phyloP scores from a whole-genome alignment of 2,113 vertebrate species.

The Paramisgurnus dabryanus region DNA sequence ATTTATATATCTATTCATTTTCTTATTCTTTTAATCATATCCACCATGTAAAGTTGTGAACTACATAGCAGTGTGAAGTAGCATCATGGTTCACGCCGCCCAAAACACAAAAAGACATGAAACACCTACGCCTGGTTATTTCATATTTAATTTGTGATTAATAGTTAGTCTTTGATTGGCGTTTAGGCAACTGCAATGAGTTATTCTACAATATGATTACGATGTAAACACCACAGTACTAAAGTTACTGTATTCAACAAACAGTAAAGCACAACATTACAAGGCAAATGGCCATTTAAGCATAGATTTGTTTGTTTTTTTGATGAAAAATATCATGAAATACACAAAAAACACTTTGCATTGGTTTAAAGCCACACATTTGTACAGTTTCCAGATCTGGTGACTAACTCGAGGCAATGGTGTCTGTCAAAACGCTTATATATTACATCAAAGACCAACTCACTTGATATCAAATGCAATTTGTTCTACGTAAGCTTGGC shows the following conservation, averaged over 20 bases:
- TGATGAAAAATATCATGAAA: conserved; percentile 55
- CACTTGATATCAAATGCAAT: neutral
- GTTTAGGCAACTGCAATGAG: conserved; percentile 73
- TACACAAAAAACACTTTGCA: conserved; percentile 67
- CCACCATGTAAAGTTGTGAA: conserved; percentile 65
- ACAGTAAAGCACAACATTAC: conserved; percentile 77
- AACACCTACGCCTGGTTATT: conserved; percentile 58
- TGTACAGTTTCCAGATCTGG: conserved; percentile 67
- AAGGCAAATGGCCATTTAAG: conserved; percentile 78
- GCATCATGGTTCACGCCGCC: conserved; percentile 67
- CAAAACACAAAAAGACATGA: conserved; percentile 51
- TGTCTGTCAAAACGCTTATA: conserved; percentile 5
- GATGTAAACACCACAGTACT: conserved; percentile 79
- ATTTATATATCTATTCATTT: conserved; percentile 74
- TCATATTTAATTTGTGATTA: conserved; percentile 67
- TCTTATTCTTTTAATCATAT: conserved; percentile 67
- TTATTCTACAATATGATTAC: conserved; percentile 74
- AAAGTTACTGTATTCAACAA: conserved; percentile 69
- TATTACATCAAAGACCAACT: neutral
- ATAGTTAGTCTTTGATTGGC: conserved; percentile 74
- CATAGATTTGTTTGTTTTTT: conserved; percentile 73
- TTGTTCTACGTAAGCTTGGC: neutral
- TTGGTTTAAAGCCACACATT: conserved; percentile 61
- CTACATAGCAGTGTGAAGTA: conserved; percentile 65
- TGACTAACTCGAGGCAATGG: conserved; percentile 55